These are phyloP conservation scores for Sweltsa coloradensis DNA, from an alignment of 1,140 invertebrate genomes.

Conservation along the genomic window DNA sequence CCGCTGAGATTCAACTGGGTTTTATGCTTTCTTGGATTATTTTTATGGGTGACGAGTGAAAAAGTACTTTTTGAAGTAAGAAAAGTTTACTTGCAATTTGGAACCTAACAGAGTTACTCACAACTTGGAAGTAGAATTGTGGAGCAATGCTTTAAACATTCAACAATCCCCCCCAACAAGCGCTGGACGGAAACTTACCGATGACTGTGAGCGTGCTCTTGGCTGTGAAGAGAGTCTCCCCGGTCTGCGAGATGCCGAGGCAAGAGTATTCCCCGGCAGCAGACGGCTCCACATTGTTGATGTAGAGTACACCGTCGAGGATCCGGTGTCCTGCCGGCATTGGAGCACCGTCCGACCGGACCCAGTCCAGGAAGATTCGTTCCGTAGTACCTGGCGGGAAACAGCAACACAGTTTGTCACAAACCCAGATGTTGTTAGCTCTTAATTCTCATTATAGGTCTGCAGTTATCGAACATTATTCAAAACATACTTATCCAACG, in stretches of 20 bases:
- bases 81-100: too few species aligned
- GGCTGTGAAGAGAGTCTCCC: constrained; percentile 31
- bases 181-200: constrained; percentile 37
- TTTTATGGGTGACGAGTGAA: too few species aligned
- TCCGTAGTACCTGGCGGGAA: constrained; percentile 12
- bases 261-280: constrained; percentile 73
- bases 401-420: background rate
- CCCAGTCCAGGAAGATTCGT: constrained; percentile 38
- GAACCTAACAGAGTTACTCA: too few species aligned
- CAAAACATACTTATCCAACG: too few species aligned
- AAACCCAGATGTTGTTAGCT: background rate
- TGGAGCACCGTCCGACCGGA: constrained; percentile 41
- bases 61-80: too few species aligned
- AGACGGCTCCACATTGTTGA: constrained; percentile 44
- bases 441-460: too few species aligned
- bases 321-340: constrained; percentile 46
- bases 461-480: too few species aligned
- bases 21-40: too few species aligned
- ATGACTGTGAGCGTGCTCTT: constrained; percentile 40
- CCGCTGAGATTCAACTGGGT: too few species aligned
- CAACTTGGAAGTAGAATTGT: too few species aligned
- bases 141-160: too few species aligned
- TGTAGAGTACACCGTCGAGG: constrained; percentile 42
- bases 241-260: constrained; percentile 36
- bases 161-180: too few species aligned